These are phyloP conservation scores for Iphiclides podalirius DNA, from an alignment of 2,888 invertebrate genomes.

Conservation along the genomic window DNA sequence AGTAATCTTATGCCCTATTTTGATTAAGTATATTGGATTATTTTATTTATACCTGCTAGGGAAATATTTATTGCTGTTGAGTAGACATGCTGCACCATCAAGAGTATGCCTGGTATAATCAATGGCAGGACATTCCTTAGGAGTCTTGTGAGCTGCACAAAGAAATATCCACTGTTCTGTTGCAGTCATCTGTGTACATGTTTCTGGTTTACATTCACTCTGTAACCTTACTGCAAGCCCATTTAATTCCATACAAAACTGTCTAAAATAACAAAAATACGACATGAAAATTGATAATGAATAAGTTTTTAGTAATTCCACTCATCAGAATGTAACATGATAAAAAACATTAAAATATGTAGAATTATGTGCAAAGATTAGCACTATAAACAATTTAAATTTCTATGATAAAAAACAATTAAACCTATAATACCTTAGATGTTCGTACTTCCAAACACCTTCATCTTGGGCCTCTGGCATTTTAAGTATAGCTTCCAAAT, in stretches of 20 bases:
- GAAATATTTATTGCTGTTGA: constrained; percentile 17
- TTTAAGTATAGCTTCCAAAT: constrained; percentile 95
- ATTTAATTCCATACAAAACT: constrained; percentile 99
- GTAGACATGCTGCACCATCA: constrained; percentile 98
- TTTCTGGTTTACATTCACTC: constrained; percentile 97
- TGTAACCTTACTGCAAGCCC: constrained; percentile 98
- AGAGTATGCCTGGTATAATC: constrained; percentile 99
- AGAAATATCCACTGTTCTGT: constrained; percentile 99
- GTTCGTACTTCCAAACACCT: constrained; percentile 99
- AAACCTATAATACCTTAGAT: constrained; percentile 93
- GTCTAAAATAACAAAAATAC: constrained; percentile 83
- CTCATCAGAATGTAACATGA: too few relatives aligned
- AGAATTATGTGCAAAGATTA: too few relatives aligned
- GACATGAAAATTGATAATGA: too few relatives aligned
- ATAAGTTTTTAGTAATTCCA: too few relatives aligned
- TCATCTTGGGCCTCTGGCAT: constrained; percentile 99
- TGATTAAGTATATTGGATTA: too few relatives aligned
- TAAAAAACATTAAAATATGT: too few relatives aligned
- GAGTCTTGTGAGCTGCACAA: constrained; percentile 99
- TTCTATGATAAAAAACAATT: too few relatives aligned
- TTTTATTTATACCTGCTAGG: not conserved
- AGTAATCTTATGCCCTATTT: too few relatives aligned
- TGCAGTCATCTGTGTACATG: constrained; percentile 99
- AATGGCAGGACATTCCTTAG: constrained; percentile 99
- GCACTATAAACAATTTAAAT: too few relatives aligned